phyloP scores from a whole-genome alignment of 2,888 invertebrate genomes.

The Chorisops tibialis region DNA sequence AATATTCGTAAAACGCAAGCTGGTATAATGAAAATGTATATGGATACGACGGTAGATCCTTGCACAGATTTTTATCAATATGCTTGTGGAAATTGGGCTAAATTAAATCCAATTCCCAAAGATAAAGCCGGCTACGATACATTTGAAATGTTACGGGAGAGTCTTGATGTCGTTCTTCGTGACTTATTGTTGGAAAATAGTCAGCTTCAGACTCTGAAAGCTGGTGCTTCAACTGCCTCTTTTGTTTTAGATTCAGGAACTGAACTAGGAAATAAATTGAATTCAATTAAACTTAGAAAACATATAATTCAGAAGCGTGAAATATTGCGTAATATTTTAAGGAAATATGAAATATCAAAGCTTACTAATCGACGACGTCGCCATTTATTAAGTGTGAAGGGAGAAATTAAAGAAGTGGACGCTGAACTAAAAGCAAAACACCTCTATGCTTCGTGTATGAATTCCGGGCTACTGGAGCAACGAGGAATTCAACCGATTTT shows the following conservation, averaged over 20 bases:
- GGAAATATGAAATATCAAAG: background rate
- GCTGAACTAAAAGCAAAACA: conserved; percentile 78
- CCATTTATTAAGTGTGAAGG: background rate
- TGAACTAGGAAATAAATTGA: background rate
- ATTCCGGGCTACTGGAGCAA: conserved; percentile 67
- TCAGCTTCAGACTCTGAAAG: no score
- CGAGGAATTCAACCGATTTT: conserved; percentile 70
- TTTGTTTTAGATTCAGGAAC: no score
- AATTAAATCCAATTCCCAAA: conserved; percentile 79
- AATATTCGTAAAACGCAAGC: conserved; percentile 63
- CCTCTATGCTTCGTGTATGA: conserved; percentile 84
- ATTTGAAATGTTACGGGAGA: conserved; percentile 84
- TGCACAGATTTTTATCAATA: conserved; percentile 82
- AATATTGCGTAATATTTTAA: background rate
- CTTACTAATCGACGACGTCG: background rate
- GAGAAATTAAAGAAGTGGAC: conserved; percentile 44
- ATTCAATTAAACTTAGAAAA: background rate
- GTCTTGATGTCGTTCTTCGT: conserved; percentile 66
- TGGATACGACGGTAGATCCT: conserved; percentile 70
- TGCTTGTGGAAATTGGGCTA: conserved; percentile 84
- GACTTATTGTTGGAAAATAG: conserved; percentile 59
- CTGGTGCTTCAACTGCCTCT: no score
- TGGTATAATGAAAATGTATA: conserved; percentile 70
- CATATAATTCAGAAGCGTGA: background rate
- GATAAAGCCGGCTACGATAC: conserved; percentile 87